Evolutionary conservation across 2,888 invertebrate genomes (phyloP), one percentile per base, ranked within the genome.

Genomic region (Dorcus hopei): DNA sequence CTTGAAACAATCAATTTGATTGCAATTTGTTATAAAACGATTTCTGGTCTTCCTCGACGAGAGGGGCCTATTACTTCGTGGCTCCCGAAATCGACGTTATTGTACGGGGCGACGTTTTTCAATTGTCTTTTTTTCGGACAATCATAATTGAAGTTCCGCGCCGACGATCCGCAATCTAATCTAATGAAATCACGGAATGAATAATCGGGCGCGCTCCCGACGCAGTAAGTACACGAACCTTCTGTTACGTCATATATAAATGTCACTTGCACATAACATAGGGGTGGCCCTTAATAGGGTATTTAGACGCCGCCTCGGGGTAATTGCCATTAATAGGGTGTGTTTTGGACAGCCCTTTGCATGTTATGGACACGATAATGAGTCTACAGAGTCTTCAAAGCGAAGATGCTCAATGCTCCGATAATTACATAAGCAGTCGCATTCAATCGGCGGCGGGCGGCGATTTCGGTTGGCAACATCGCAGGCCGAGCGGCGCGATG

Each of bases 361-460:
- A 74, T 76, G 75, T 73, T 73, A 72, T 71, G 74, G 75, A 76
- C 76, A 75, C 73, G 74, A 74, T 75, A 74, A 76, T 75, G 75
- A 76, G 75, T 72, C 68, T 70, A 67, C 69, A 64, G 14, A 11
- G 14, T 70, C 68, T 68, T 70, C 70, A 70, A 70, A 70, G 70
- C 63, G 63, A 69, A 68, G 66, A 61, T 59, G 59, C 63, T 60
- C 57, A 54, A 49, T 56, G 62, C 61, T 58, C 57, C 42, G 58
- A 54, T 54, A 42, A 57, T 53, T 58, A 53, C 39, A 50, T 55
- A 58, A 62, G 62, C 59, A 55, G 55, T 39, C 57, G 45, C 11
- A 11, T 42, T 42, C 42, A 16, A 14, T 16, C 42, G 42, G 42
- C 11, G 42, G 42, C 42, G 11, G 42, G 42, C 3, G 14, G 16